These are phyloP conservation scores for Agrochola macilenta DNA, from an alignment of 2,888 invertebrate species.

Conservation along the genomic window DNA sequence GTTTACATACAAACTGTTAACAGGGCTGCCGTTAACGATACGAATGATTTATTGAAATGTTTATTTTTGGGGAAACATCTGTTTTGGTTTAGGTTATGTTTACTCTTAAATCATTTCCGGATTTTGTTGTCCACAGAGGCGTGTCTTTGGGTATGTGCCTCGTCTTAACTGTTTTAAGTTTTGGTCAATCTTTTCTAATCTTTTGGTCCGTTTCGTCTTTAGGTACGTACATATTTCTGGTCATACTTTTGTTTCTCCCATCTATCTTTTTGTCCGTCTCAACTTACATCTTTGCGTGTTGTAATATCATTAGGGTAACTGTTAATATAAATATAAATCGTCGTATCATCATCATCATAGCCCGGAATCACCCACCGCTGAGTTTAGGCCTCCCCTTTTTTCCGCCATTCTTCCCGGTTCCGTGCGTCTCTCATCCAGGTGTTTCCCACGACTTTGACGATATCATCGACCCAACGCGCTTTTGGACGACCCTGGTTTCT, in stretches of 20 bases:
- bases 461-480: too few species aligned
- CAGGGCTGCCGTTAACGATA: slow-evolving; percentile 30
- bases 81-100: neutral
- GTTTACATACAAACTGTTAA: slow-evolving; percentile 43
- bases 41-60: slow-evolving; percentile 25
- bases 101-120: neutral
- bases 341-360: neutral
- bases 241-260: neutral
- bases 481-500: too few species aligned
- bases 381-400: too few species aligned
- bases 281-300: neutral
- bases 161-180: neutral
- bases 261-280: neutral
- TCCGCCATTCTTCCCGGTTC: too few species aligned
- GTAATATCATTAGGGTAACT: neutral
- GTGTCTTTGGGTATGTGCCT: neutral
- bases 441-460: too few species aligned
- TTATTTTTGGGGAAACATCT: slow-evolving; percentile 14
- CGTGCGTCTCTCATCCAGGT: too few species aligned
- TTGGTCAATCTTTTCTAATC: neutral
- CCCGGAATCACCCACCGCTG: too few species aligned
- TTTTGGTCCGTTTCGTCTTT: neutral
- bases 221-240: neutral
- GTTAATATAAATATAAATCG: neutral
- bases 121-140: neutral